Evolutionary conservation across 2,797 vertebrate species (phyloP).

Genomic region (Tachyglossus aculeatus): DNA sequence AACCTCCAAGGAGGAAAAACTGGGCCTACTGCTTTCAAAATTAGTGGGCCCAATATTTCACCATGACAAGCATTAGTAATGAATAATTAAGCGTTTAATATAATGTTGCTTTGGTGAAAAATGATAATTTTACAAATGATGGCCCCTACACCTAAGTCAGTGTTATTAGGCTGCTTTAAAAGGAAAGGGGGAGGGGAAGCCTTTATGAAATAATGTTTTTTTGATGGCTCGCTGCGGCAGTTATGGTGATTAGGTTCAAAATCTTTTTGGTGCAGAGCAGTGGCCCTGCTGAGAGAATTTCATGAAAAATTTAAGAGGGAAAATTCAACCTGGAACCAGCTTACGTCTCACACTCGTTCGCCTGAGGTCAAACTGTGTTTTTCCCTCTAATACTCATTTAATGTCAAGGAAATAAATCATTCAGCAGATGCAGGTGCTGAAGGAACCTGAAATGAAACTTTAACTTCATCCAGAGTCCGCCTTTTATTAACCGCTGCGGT

Average conservation of each 20-base stretch:
- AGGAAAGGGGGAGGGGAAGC: slow-evolving; percentile 55
- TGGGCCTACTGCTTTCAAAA: slow-evolving; percentile 85
- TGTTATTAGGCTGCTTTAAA: slow-evolving; percentile 79
- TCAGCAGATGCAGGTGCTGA: slow-evolving; percentile 78
- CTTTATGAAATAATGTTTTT: slow-evolving; percentile 81
- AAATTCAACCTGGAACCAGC: slow-evolving; percentile 85
- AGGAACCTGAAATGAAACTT: slow-evolving; percentile 52
- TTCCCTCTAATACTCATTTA: slow-evolving; percentile 75
- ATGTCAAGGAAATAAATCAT: slow-evolving; percentile 87
- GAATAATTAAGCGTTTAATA: slow-evolving; percentile 99
- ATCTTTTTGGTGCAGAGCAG: slow-evolving; percentile 84
- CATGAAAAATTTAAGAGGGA: slow-evolving; percentile 92
- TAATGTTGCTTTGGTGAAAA: slow-evolving; percentile 86
- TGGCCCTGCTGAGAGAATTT: slow-evolving; percentile 85
- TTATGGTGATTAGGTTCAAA: slow-evolving; percentile 84
- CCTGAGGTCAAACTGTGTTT: slow-evolving; percentile 81
- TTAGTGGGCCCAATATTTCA: slow-evolving; percentile 88
- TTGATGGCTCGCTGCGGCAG: slow-evolving; percentile 79
- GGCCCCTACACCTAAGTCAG: slow-evolving; percentile 83
- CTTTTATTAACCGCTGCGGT: slow-evolving; percentile 46
- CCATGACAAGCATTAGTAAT: slow-evolving; percentile 90
- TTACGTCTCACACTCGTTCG: slow-evolving; percentile 71
- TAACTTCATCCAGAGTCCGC: slow-evolving; percentile 31
- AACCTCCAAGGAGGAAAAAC: slow-evolving; percentile 87
- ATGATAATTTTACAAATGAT: slow-evolving; percentile 91